phyloP scores from a whole-genome alignment of 1,140 invertebrate genomes.

The Microplitis mediator region DNA sequence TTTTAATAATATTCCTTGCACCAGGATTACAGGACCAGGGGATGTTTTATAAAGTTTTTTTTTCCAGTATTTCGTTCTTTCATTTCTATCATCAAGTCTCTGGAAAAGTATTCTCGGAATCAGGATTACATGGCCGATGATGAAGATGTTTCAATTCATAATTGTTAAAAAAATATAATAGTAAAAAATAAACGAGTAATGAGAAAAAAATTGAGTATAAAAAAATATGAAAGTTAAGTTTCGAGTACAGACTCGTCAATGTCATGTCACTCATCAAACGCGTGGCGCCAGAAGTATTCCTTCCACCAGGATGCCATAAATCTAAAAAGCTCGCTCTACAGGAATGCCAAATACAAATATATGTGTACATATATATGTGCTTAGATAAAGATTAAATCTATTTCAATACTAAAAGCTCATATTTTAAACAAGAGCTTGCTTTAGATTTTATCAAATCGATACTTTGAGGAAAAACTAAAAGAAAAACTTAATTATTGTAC shows the following conservation, averaged over 20 bases:
- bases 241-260: conserved; percentile 40
- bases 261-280: conserved; percentile 51
- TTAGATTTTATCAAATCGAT: no score
- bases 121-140: conserved; percentile 39
- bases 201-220: background rate
- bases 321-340: conserved; percentile 15
- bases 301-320: conserved; percentile 51
- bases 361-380: background rate
- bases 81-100: background rate
- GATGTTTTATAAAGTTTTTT: conserved; percentile 13
- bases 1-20: conserved; percentile 41
- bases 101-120: conserved; percentile 41
- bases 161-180: background rate
- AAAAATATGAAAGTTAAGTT: background rate
- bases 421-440: no score
- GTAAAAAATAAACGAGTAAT: background rate
- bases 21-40: conserved; percentile 38
- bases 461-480: no score
- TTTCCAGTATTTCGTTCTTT: conserved; percentile 12
- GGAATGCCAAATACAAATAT: background rate
- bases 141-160: background rate
- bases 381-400: background rate
- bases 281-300: conserved; percentile 54
- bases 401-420: no score
- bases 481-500: no score